Base-by-base conservation (phyloP, 2,888 invertebrate genomes). In the Caenorhabditis zanzibari region DNA sequence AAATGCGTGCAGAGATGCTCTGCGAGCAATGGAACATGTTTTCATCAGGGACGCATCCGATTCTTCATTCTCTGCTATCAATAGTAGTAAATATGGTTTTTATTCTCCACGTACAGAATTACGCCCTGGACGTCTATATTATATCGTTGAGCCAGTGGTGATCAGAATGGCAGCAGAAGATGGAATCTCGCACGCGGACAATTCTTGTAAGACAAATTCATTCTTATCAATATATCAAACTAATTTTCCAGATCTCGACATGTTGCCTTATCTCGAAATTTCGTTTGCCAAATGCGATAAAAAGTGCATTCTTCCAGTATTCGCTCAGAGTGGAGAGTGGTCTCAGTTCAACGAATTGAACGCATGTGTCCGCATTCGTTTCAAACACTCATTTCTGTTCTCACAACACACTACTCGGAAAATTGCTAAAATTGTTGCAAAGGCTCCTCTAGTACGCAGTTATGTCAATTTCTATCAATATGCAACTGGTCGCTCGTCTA, bases 381-480 rank as follows among this genome's bases (percentile, higher is more conserved):
- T 82, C 73, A 74, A 73, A 4, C 32, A 63, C 14, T 56, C 64
- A 19, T 54, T 85, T 10, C 52, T 85, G 10, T 74, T 85, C 56
- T 82, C 81, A 0, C 77, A 76, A 32, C 35, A 74, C 10, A 85
- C 81, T 1, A 76, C 66, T 26, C 52, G 63, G n/a, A 74, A 74
- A 32, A 12, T 87, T 28, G 74, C 82, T 7, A 59, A 68, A 14
- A 73, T 58, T n/a, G 64, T 85, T 22, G 82, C 85, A 2, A 69
- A 66, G 26, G 9, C 77, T 44, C 79, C 87, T 2, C 44, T 86
- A 0, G 61, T 85, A 24, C 82, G 83, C 14, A 68, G 80, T 7
- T 82, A 86, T 35, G 69, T 79, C 52, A 87, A 87, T 44, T 63
- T 69, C 12, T 87, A 85, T 58, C 69, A 81, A 6, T 83, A 83